Percentiles rank a stretch among this genome's conserved stretches.
Evolutionary conservation across 2,797 vertebrate genomes (phyloP).

Genomic region (Odontamblyopus lacepedii): DNA sequence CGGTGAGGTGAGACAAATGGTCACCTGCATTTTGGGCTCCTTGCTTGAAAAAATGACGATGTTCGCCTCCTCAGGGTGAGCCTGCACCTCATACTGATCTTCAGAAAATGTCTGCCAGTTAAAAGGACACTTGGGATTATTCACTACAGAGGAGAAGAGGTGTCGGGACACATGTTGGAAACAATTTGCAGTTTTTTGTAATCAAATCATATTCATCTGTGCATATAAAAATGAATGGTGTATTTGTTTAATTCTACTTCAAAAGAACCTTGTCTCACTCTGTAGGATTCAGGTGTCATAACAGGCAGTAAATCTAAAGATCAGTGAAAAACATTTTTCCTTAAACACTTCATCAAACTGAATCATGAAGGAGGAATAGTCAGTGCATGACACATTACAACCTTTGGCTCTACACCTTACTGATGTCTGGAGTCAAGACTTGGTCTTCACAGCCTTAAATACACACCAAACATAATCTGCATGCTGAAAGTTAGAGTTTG

Average conservation of each 20-base stretch:
- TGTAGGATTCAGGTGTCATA: slow-evolving; percentile 82
- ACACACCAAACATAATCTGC: slow-evolving; percentile 16
- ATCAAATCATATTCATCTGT: slow-evolving; percentile 11
- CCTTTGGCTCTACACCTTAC: slow-evolving; percentile 3
- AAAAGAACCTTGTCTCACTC: slow-evolving; percentile 72
- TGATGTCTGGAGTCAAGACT: slow-evolving; percentile 20
- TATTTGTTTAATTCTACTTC: slow-evolving; percentile 22
- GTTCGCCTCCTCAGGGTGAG: slow-evolving; percentile 81
- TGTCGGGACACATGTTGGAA: slow-evolving; percentile 38
- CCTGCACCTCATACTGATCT: slow-evolving; percentile 85
- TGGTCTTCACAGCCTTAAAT: slow-evolving; percentile 18
- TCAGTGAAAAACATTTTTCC: slow-evolving; percentile 71
- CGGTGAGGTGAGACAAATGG: slow-evolving; percentile 84
- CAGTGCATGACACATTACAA: slow-evolving; percentile 43
- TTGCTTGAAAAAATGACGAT: slow-evolving; percentile 84
- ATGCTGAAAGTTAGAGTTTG: slow-evolving; percentile 1
- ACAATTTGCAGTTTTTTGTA: neutral
- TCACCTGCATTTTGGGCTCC: slow-evolving; percentile 88
- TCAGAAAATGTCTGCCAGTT: slow-evolving; percentile 86
- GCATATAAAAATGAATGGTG: slow-evolving; percentile 13
- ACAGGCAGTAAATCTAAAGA: slow-evolving; percentile 84
- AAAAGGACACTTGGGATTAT: slow-evolving; percentile 84
- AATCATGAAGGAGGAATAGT: slow-evolving; percentile 59
- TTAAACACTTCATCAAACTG: slow-evolving; percentile 53
- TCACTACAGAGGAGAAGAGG: slow-evolving; percentile 79